Percentiles rank a stretch among this genome's conserved stretches.
These are phyloP conservation scores for Orchesellides sinensis DNA, from an alignment of 2,888 invertebrate species.

Conservation along the genomic window DNA sequence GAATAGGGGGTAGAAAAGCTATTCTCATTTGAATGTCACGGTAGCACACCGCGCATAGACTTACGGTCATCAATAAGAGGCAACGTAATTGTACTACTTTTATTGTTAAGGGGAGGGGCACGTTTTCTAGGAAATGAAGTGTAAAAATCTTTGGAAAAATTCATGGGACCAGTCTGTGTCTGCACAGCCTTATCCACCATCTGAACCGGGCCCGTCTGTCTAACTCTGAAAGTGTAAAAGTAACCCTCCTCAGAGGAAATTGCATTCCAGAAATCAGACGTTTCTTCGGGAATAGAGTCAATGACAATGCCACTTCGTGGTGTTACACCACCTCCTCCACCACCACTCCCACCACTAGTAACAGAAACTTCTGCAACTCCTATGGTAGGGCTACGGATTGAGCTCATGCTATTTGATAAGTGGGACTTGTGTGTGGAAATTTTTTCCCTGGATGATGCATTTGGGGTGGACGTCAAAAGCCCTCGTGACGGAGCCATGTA, in stretches of 20 bases:
- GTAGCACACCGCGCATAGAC: slow-evolving; percentile 46
- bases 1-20: slow-evolving; percentile 3
- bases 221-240: slow-evolving; percentile 74
- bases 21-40: slow-evolving; percentile 59
- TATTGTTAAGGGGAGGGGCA: slow-evolving; percentile 54
- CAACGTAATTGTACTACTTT: slow-evolving; percentile 63
- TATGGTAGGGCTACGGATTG: slow-evolving; percentile 47
- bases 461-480: slow-evolving; percentile 67
- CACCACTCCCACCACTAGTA: slow-evolving; percentile 16
- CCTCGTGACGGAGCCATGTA: slow-evolving; percentile 62
- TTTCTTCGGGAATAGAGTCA: slow-evolving; percentile 69
- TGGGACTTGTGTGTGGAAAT: slow-evolving; percentile 45
- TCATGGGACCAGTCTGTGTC: slow-evolving; percentile 64
- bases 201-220: slow-evolving; percentile 74
- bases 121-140: slow-evolving; percentile 50
- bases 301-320: slow-evolving; percentile 62
- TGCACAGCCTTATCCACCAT: slow-evolving; percentile 74
- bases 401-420: slow-evolving; percentile 59
- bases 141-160: slow-evolving; percentile 68
- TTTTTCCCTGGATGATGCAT: slow-evolving; percentile 62
- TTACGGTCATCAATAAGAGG: slow-evolving; percentile 69
- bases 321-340: slow-evolving; percentile 1
- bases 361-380: slow-evolving; percentile 61
- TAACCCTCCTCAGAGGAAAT: slow-evolving; percentile 72
- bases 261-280: slow-evolving; percentile 71